phyloP scores from a whole-genome alignment of 1,140 invertebrate genomes.

The Aricia agestis region DNA sequence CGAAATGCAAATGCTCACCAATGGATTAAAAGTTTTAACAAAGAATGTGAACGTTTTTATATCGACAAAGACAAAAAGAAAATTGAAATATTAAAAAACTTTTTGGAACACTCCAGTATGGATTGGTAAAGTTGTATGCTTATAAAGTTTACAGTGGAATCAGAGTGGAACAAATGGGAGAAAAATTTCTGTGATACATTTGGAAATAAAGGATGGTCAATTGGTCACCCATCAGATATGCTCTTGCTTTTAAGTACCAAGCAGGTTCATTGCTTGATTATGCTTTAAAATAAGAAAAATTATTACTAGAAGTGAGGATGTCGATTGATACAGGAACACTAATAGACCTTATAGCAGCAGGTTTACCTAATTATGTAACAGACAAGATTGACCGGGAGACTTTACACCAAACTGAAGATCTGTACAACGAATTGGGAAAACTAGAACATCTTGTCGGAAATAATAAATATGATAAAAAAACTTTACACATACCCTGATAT shows the following conservation, averaged over 20 bases:
- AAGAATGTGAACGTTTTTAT: slow-evolving; percentile 40
- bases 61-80: slow-evolving; percentile 38
- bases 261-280: slow-evolving; percentile 39
- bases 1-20: slow-evolving; percentile 38
- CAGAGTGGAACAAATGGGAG: slow-evolving; percentile 29
- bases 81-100: slow-evolving; percentile 43
- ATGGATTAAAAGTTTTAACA: slow-evolving; percentile 43
- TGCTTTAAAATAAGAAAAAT: slow-evolving; percentile 39
- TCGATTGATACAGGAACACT: slow-evolving; percentile 32
- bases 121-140: slow-evolving; percentile 40
- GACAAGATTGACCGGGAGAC: slow-evolving; percentile 38
- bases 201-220: slow-evolving; percentile 30
- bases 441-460: slow-evolving; percentile 36
- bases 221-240: slow-evolving; percentile 35
- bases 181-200: slow-evolving; percentile 29
- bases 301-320: slow-evolving; percentile 35
- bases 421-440: slow-evolving; percentile 35
- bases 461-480: slow-evolving; percentile 34
- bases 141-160: slow-evolving; percentile 28
- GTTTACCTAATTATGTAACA: slow-evolving; percentile 32
- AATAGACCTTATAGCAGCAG: slow-evolving; percentile 37
- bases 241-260: slow-evolving; percentile 41
- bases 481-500: slow-evolving; percentile 17
- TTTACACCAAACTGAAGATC: slow-evolving; percentile 35
- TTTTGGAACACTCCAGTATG: slow-evolving; percentile 37